A percentile compares a stretch with the other conserved stretches of the same genome.
Evolutionary conservation across 2,797 vertebrate species (phyloP).

Genomic region (Mus caroli): DNA sequence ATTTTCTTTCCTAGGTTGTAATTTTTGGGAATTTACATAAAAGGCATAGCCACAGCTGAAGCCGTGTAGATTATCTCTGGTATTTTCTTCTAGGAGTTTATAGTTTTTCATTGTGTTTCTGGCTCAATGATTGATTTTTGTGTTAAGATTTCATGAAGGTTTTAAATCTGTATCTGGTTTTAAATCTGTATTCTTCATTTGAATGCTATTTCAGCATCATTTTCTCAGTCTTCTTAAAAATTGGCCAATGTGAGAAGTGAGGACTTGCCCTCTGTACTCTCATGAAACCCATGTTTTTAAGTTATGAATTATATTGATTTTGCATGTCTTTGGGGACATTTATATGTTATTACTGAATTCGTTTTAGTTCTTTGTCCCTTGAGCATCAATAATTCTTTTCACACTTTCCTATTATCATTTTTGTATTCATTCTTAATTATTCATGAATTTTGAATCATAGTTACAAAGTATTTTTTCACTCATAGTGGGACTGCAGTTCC

Average conservation of each 20-base stretch:
- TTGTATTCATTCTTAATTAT: neutral
- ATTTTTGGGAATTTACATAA: neutral
- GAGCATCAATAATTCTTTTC: neutral
- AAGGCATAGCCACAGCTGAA: neutral
- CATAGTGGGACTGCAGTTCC: constrained; percentile 4
- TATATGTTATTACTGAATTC: neutral
- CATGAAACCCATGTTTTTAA: neutral
- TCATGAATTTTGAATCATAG: neutral
- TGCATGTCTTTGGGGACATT: neutral
- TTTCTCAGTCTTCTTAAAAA: neutral
- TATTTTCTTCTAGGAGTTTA: neutral
- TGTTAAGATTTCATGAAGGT: neutral
- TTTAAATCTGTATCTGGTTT: neutral
- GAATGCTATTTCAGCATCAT: neutral
- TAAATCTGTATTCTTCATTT: neutral
- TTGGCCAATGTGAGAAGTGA: neutral
- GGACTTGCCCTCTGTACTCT: neutral
- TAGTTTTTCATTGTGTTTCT: neutral
- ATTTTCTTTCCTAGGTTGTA: neutral
- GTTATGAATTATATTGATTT: neutral
- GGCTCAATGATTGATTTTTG: neutral
- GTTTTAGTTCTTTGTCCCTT: neutral
- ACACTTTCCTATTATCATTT: neutral
- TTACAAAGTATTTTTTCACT: neutral
- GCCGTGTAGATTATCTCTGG: neutral